Evolutionary conservation across 1,140 invertebrate genomes (phyloP).

Genomic region (Oscheius sp.): DNA sequence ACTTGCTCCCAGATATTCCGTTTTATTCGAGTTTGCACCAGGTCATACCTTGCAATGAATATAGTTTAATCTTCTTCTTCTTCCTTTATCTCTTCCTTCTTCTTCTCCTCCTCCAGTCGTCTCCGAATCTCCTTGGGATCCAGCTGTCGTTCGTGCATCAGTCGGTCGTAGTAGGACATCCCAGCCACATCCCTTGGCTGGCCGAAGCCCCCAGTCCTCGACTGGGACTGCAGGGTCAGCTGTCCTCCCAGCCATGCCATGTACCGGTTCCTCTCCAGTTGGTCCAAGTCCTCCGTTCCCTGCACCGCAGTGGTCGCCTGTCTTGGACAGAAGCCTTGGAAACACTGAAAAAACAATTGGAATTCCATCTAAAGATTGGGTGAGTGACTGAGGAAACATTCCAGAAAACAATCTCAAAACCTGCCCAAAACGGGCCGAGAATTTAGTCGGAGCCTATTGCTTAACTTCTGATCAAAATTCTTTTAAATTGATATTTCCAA

Average conservation of each 20-base stretch:
- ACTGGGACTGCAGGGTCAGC: slow-evolving; percentile 35
- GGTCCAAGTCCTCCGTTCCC: slow-evolving; percentile 11
- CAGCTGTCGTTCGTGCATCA: slow-evolving; percentile 23
- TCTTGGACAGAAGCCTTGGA: background rate
- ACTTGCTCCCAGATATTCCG: too few species aligned
- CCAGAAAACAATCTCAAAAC: too few species aligned
- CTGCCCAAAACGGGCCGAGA: too few species aligned
- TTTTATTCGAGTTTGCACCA: too few species aligned
- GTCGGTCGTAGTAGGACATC: slow-evolving; percentile 27
- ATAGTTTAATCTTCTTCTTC: background rate
- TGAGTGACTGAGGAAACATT: too few species aligned
- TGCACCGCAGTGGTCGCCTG: background rate
- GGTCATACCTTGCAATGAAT: background rate
- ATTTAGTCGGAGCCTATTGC: too few species aligned
- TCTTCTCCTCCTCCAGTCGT: slow-evolving; percentile 11
- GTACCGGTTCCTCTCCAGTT: slow-evolving; percentile 37
- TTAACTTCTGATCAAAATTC: too few species aligned
- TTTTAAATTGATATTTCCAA: too few species aligned
- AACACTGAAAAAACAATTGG: background rate
- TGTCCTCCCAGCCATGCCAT: slow-evolving; percentile 44
- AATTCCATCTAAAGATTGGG: too few species aligned
- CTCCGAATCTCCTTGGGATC: slow-evolving; percentile 5
- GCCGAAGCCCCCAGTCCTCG: slow-evolving; percentile 32
- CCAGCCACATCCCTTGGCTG: slow-evolving; percentile 34
- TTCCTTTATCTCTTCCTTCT: background rate